Evolutionary conservation across 2,888 invertebrate species (phyloP), one percentile per base, ranked within the genome.

Genomic region (Oscheius sp.): DNA sequence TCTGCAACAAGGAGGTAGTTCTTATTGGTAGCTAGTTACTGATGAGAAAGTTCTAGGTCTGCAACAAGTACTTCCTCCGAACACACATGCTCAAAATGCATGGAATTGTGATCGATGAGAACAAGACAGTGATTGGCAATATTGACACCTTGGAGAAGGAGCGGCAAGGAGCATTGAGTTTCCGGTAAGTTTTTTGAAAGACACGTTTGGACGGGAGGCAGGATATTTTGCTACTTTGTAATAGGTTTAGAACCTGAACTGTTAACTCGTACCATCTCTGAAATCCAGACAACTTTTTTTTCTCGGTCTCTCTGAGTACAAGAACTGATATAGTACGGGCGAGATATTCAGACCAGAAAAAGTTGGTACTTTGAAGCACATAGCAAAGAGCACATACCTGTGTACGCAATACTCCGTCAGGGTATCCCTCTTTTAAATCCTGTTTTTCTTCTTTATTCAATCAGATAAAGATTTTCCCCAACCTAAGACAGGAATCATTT

Each of bases 61-160:
- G 98, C 92, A 99, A 99, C 92, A 99, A 99, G 90, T 99, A 99
- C 90, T 99, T 99, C 91, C 95, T 99, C 94, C 96, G 97, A 90
- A 98, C 97, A 1, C 99, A 99, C 91, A 88, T 88, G 88, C 84
- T 88, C 50, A 88, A 88, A 89, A 97, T 99, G 95, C 99, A 91
- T 86, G 91, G 91, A 75, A 89, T 91, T 70, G 89, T 88, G 13
- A 89, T 90, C 73, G 89, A 89, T 77, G 89, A 90, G 79, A 89
- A 89, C 80, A 89, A 89, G 78, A 85, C 84, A 7, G 85, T 89
- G 50, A 89, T 89, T 62, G 89, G 88, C 47, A 89, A 88, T 79
- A 89, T 89, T 63, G 88, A 89, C 79, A 88, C 89, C 4, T 53
- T 84, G 35, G 87, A 88, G 68, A 85, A 84, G 73, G 89, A 89